phyloP scores from a whole-genome alignment of 2,888 invertebrate species.

The Spilosoma lubricipeda region DNA sequence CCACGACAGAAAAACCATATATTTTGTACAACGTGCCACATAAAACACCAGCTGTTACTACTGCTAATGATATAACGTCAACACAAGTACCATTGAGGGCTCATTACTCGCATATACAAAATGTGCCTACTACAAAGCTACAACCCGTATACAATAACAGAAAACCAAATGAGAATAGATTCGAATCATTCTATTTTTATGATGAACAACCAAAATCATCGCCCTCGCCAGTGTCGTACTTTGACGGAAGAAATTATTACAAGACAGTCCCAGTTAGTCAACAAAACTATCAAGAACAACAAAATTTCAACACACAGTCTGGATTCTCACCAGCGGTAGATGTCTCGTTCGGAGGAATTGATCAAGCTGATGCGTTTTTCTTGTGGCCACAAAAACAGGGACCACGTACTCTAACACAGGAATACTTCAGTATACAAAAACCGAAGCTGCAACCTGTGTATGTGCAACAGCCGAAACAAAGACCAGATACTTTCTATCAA shows the following conservation, averaged over 20 bases:
- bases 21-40: constrained; percentile 83
- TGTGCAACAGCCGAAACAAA: constrained; percentile 74
- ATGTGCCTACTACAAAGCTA: constrained; percentile 84
- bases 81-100: constrained; percentile 88
- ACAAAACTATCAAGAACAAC: constrained; percentile 64
- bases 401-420: constrained; percentile 81
- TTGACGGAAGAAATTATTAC: constrained; percentile 80
- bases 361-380: constrained; percentile 80
- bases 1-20: constrained; percentile 82
- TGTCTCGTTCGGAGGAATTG: constrained; percentile 79
- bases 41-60: constrained; percentile 65
- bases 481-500: constrained; percentile 87
- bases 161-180: constrained; percentile 77
- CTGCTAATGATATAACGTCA: constrained; percentile 81
- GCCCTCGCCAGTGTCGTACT: constrained; percentile 84
- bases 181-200: constrained; percentile 89
- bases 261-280: constrained; percentile 72
- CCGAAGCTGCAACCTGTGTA: constrained; percentile 74
- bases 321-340: constrained; percentile 75
- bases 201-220: constrained; percentile 87
- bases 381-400: constrained; percentile 84
- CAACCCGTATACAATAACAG: constrained; percentile 81
- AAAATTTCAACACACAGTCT: constrained; percentile 68
- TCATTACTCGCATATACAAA: constrained; percentile 86
- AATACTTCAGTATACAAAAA: constrained; percentile 84